These are phyloP conservation scores for Solenopsis fugax DNA, from an alignment of 1,140 invertebrate species.

Conservation along the genomic window DNA sequence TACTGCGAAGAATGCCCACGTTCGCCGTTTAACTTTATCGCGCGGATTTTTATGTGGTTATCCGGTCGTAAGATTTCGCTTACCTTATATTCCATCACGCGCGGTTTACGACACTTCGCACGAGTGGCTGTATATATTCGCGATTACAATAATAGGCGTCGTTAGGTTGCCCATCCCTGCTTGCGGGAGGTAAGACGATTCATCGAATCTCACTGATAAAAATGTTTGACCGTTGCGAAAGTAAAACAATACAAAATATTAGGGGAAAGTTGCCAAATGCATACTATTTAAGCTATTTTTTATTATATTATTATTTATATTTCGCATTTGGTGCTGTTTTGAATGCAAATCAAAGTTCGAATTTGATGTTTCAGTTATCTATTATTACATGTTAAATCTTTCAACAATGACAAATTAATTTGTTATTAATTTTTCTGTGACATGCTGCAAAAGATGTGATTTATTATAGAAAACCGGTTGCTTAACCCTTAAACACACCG, in stretches of 20 bases:
- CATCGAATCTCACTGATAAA: background rate
- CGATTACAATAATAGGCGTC: constrained; percentile 12
- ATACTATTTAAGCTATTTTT: too few species aligned
- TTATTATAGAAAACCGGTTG: too few species aligned
- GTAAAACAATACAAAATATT: background rate
- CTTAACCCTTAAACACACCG: too few species aligned
- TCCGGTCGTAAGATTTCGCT: constrained; percentile 26
- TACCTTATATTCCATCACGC: constrained; percentile 39
- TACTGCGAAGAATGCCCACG: background rate
- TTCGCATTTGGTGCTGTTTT: too few species aligned
- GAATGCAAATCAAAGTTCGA: too few species aligned
- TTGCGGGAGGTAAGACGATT: background rate
- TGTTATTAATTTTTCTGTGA: too few species aligned
- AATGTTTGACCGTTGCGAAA: background rate
- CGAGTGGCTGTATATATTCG: constrained; percentile 7
- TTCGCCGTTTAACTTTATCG: constrained; percentile 47
- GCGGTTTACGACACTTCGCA: constrained; percentile 5
- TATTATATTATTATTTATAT: too few species aligned
- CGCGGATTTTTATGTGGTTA: background rate
- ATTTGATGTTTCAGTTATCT: too few species aligned
- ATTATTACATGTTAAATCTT: too few species aligned
- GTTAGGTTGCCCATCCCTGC: background rate
- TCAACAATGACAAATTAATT: too few species aligned
- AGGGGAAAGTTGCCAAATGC: too few species aligned
- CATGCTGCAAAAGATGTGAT: too few species aligned